Evolutionary conservation across 2,113 vertebrate species (phyloP).

Genomic region (Malurus cyaneus): DNA sequence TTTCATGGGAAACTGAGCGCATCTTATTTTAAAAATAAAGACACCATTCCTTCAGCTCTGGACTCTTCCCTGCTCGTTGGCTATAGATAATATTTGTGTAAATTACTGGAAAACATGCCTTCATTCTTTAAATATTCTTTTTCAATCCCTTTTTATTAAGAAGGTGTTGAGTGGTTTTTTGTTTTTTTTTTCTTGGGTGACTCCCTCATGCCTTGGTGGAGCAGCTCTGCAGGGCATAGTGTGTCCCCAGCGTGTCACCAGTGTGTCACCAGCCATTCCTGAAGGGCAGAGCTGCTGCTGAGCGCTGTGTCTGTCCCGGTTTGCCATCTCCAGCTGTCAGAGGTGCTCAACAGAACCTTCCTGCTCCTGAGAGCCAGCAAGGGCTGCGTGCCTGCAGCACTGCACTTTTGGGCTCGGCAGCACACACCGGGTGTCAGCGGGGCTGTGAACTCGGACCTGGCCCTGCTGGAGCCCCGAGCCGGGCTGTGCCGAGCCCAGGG

Average conservation of each 20-base stretch:
- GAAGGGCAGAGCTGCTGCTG: background rate
- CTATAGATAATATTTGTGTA: background rate
- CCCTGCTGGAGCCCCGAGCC: background rate
- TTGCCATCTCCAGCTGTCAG: too few relatives aligned
- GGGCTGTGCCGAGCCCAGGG: too few relatives aligned
- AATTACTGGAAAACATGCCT: background rate
- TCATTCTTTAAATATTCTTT: background rate
- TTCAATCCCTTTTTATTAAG: background rate
- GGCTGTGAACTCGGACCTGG: fast-evolving
- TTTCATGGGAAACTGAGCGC: background rate
- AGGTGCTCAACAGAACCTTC: too few relatives aligned
- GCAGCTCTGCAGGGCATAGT: background rate
- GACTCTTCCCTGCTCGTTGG: background rate
- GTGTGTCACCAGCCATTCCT: background rate
- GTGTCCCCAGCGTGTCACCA: background rate
- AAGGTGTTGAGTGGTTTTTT: fast-evolving
- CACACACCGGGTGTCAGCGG: fast-evolving
- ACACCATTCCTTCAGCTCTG: background rate
- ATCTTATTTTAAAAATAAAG: background rate
- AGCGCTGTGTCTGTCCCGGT: background rate
- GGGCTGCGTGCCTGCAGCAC: background rate
- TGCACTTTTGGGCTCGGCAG: background rate
- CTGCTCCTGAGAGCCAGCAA: background rate
- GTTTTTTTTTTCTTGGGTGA: background rate
- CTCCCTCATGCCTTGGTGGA: fast-evolving